phyloP scores from a whole-genome alignment of 2,797 vertebrate genomes.

The Coluber constrictor region DNA sequence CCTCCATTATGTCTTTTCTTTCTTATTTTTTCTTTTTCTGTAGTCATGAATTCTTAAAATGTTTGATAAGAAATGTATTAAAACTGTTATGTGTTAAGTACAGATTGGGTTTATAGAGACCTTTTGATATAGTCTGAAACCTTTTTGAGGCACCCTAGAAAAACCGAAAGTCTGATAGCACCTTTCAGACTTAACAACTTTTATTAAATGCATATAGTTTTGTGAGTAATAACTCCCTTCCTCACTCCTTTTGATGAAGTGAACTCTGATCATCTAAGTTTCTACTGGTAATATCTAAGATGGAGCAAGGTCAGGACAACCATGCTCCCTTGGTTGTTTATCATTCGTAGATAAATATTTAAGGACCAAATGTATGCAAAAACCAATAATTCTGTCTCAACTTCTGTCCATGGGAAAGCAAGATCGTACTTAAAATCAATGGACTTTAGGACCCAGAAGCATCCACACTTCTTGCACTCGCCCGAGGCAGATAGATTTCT shows the following conservation, averaged over 20 bases:
- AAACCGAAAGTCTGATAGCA: background rate
- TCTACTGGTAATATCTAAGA: background rate
- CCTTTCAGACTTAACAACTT: background rate
- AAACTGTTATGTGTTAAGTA: background rate
- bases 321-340: background rate
- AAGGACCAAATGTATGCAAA: background rate
- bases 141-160: background rate
- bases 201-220: background rate
- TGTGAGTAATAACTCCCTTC: background rate
- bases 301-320: background rate
- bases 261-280: background rate
- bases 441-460: conserved; percentile 16
- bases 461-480: background rate
- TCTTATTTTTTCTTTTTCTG: background rate
- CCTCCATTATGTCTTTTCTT: background rate
- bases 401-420: background rate
- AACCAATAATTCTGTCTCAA: background rate
- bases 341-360: background rate
- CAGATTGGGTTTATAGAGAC: background rate
- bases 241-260: background rate
- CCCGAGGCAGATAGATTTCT: conserved; percentile 2
- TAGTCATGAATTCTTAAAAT: background rate
- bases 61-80: background rate
- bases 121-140: background rate
- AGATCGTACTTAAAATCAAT: background rate